phyloP scores from a whole-genome alignment of 2,113 vertebrate genomes.

The Gymnorhina tibicen region DNA sequence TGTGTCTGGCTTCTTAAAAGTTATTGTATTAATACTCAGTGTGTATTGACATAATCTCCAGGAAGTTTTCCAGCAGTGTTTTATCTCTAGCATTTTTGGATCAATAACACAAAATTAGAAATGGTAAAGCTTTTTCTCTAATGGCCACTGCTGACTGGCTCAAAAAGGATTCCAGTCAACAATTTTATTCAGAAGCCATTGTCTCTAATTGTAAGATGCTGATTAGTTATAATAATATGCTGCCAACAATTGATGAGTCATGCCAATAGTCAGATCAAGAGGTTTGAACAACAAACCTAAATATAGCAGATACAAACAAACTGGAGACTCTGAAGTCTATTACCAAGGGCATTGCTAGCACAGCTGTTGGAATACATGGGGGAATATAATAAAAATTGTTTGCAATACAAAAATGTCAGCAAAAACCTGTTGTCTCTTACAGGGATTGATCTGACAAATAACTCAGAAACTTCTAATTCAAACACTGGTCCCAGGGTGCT shows the following conservation, averaged over 20 bases:
- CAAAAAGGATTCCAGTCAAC: not conserved
- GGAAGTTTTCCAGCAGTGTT: constrained; percentile 10
- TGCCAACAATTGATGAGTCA: not conserved
- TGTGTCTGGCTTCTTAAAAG: not conserved
- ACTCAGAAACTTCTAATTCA: not conserved
- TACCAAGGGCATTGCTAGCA: not conserved
- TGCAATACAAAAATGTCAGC: not conserved
- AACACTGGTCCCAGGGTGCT: not conserved
- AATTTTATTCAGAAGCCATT: not conserved
- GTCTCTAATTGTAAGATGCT: constrained; percentile 8
- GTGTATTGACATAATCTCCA: constrained; percentile 11
- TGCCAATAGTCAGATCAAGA: not conserved
- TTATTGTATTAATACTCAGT: not conserved
- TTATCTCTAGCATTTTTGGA: constrained; percentile 16
- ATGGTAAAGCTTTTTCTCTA: not conserved
- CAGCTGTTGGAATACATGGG: not conserved
- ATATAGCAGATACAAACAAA: not conserved
- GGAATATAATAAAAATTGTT: not conserved
- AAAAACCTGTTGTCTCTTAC: not conserved
- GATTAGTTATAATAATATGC: constrained; percentile 22
- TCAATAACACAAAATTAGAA: constrained; percentile 31
- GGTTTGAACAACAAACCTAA: not conserved
- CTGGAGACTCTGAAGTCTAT: not conserved
- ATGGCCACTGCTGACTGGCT: not conserved
- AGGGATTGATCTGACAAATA: not conserved